Conservation (phyloP, 1,140 invertebrate genomes). For the Conus betulinus region DNA sequence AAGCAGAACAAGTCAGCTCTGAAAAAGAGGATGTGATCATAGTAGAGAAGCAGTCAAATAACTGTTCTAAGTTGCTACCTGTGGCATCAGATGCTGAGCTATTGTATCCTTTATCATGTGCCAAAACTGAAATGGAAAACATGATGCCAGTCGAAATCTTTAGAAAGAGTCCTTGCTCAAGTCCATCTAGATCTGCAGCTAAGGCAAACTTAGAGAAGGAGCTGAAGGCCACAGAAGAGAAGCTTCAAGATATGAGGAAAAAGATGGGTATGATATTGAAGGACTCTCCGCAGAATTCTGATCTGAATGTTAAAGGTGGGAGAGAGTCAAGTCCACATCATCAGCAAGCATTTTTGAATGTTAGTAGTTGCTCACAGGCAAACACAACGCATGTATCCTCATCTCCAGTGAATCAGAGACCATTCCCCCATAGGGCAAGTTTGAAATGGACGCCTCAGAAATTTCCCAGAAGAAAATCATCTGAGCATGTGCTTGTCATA, state of each 20-base stretch:
- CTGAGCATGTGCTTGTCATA: not conserved
- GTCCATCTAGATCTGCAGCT: not conserved
- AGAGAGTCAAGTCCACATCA: not conserved
- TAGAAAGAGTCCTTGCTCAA: not conserved
- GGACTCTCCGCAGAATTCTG: slow-evolving; percentile 10
- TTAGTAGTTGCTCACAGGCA: not conserved
- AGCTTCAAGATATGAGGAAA: slow-evolving; percentile 18
- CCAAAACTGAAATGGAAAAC: not conserved
- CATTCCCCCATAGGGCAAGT: not conserved
- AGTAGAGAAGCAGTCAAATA: not conserved
- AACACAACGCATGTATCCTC: not conserved
- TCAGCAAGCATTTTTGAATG: not conserved
- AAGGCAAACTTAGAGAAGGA: slow-evolving; percentile 17
- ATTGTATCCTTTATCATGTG: not conserved
- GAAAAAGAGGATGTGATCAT: not conserved
- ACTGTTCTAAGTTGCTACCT: not conserved
- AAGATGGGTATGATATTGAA: slow-evolving; percentile 23
- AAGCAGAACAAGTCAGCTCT: not conserved
- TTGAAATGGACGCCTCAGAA: slow-evolving; percentile 24
- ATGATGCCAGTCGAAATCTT: too few relatives aligned
- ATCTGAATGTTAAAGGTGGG: not conserved
- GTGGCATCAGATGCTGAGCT: not conserved
- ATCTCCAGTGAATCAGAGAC: not conserved
- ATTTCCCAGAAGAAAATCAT: not conserved
- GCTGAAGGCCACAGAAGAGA: slow-evolving; percentile 16